Percentiles rank a stretch among this genome's conserved stretches.
Evolutionary conservation across 2,888 invertebrate genomes (phyloP).

Genomic region (Escarpia spicata): DNA sequence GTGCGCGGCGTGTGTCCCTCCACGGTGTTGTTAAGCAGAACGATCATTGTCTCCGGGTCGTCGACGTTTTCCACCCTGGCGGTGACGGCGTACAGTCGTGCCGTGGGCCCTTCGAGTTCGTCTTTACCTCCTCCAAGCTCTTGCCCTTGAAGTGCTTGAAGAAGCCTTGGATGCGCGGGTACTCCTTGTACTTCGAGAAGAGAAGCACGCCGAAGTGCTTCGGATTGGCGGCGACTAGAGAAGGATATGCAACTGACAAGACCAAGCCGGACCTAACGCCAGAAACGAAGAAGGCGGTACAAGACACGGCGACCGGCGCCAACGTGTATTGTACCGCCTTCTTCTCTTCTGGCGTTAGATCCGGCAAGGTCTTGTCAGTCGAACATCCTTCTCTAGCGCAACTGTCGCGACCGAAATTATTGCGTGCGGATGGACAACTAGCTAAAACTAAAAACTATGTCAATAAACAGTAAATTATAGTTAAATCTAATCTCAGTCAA

Average conservation of each 20-base stretch:
- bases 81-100: constrained; percentile 67
- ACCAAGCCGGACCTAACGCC: constrained; percentile 40
- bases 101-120: constrained; percentile 71
- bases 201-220: constrained; percentile 31
- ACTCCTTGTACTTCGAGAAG: constrained; percentile 53
- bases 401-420: too few relatives aligned
- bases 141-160: constrained; percentile 69
- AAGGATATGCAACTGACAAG: too few relatives aligned
- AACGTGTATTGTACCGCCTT: constrained; percentile 42
- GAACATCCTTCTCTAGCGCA: too few relatives aligned
- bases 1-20: constrained; percentile 61
- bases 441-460: too few relatives aligned
- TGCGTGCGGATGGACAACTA: too few relatives aligned
- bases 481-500: too few relatives aligned
- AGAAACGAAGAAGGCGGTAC: constrained; percentile 41
- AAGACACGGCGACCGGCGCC: constrained; percentile 36
- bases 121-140: constrained; percentile 66
- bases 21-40: constrained; percentile 69
- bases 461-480: too few relatives aligned
- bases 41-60: constrained; percentile 67
- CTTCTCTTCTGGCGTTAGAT: constrained; percentile 42
- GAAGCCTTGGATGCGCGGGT: constrained; percentile 68
- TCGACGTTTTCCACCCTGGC: constrained; percentile 69
- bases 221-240: constrained; percentile 29
- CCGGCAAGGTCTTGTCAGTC: constrained; percentile 24